Percentiles rank a stretch among this genome's conserved stretches.
These are phyloP conservation scores for Harmothoe impar DNA, from an alignment of 2,888 invertebrate genomes.

Conservation along the genomic window DNA sequence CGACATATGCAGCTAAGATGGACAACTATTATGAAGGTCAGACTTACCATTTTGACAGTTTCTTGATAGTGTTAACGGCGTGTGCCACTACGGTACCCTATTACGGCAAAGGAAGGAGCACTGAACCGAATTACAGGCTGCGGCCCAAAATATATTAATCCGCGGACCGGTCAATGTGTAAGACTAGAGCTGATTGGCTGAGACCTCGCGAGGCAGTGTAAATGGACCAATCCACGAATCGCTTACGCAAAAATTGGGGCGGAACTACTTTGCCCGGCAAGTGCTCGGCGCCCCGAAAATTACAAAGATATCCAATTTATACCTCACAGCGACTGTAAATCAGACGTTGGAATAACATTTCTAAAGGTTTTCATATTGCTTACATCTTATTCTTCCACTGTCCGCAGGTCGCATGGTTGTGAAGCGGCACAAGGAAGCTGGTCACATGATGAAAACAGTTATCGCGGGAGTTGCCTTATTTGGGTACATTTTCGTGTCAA, in stretches of 20 bases:
- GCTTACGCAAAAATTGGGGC: background rate
- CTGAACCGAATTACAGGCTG: slow-evolving; percentile 28
- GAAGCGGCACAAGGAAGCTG: slow-evolving; percentile 23
- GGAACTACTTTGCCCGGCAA: slow-evolving; percentile 27
- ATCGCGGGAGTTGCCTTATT: slow-evolving; percentile 55
- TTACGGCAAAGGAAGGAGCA: slow-evolving; percentile 56
- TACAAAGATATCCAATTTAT: background rate
- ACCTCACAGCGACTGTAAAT: background rate
- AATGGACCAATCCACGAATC: background rate
- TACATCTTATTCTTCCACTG: background rate
- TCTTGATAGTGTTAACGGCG: slow-evolving; percentile 7
- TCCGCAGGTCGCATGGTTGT: background rate
- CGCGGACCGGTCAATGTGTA: background rate
- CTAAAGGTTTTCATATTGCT: no score
- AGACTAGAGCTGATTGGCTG: background rate
- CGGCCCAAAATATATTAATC: slow-evolving; percentile 29
- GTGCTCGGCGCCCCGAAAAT: background rate
- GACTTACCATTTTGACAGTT: slow-evolving; percentile 60
- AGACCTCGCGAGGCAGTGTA: background rate
- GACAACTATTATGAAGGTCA: background rate
- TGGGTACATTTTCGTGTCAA: slow-evolving; percentile 58
- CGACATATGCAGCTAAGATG: no score
- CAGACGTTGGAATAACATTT: background rate
- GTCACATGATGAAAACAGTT: slow-evolving; percentile 61
- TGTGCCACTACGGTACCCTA: slow-evolving; percentile 21